Percentiles rank a stretch among this genome's conserved stretches.
phyloP scores from a whole-genome alignment of 2,797 vertebrate genomes.

The Micropoecilia bifurca region DNA sequence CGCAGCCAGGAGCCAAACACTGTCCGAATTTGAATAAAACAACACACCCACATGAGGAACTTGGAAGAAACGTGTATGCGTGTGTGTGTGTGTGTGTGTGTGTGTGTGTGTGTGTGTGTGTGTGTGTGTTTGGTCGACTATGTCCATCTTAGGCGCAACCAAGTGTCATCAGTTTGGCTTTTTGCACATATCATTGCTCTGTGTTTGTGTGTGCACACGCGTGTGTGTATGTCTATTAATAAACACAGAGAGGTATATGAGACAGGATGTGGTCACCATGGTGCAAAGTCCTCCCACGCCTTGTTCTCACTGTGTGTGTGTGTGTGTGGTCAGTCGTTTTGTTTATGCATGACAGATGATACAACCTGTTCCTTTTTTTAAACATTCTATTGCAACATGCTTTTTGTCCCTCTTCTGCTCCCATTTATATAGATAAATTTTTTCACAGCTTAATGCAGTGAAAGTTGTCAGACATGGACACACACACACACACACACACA shows the following conservation, averaged over 20 bases:
- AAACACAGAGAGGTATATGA: conserved; percentile 67
- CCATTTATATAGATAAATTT: conserved; percentile 6
- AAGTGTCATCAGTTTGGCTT: conserved; percentile 31
- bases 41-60: conserved; percentile 15
- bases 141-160: conserved; percentile 23
- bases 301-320: conserved; percentile 52
- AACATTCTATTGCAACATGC: conserved; percentile 12
- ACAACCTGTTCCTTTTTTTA: conserved; percentile 45
- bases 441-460: neutral
- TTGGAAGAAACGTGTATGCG: neutral
- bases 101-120: neutral
- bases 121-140: conserved; percentile 8
- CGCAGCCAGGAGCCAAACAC: conserved; percentile 33
- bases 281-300: conserved; percentile 74
- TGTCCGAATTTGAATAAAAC: conserved; percentile 34
- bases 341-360: conserved; percentile 50
- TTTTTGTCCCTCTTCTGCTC: neutral
- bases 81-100: neutral
- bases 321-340: conserved; percentile 48
- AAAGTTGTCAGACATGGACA: conserved; percentile 31
- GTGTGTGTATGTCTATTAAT: conserved; percentile 63
- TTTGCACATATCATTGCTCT: conserved; percentile 36
- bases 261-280: conserved; percentile 79
- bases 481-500: neutral
- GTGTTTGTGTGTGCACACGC: neutral